Evolutionary conservation across 2,888 invertebrate genomes (phyloP).

Genomic region (Platynereis dumerilii): DNA sequence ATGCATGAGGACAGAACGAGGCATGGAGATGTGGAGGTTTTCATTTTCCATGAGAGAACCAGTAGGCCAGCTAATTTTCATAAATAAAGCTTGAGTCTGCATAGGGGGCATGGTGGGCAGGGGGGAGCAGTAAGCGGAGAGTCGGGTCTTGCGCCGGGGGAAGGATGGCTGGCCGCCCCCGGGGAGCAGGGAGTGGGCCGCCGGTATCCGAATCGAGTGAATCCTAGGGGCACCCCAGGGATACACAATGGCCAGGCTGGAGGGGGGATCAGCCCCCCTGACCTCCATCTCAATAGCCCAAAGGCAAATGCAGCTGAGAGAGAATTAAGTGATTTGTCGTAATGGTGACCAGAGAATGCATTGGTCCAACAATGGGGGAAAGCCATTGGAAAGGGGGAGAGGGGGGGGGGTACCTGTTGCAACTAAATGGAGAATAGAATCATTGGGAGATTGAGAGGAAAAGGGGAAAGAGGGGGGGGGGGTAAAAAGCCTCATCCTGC

Average conservation of each 20-base stretch:
- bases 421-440: not conserved
- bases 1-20: no score
- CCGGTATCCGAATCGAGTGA: slow-evolving; percentile 6
- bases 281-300: no score
- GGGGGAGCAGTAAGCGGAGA: not conserved
- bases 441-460: not conserved
- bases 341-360: no score
- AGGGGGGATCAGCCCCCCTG: no score
- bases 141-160: not conserved
- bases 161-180: not conserved
- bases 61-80: no score
- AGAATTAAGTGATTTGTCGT: no score
- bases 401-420: not conserved
- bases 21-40: no score
- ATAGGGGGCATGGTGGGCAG: not conserved
- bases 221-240: not conserved
- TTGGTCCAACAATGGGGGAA: no score
- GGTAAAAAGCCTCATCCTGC: not conserved
- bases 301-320: no score
- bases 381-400: slow-evolving; percentile 10
- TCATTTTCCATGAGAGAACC: no score
- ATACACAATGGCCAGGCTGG: not conserved
- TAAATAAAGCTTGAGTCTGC: no score
- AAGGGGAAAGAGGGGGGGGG: slow-evolving; percentile 3
- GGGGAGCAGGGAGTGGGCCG: slow-evolving; percentile 8